Evolutionary conservation across 2,888 invertebrate species (phyloP), one percentile per base, ranked within the genome.

Genomic region (Phyllotreta cruciferae): DNA sequence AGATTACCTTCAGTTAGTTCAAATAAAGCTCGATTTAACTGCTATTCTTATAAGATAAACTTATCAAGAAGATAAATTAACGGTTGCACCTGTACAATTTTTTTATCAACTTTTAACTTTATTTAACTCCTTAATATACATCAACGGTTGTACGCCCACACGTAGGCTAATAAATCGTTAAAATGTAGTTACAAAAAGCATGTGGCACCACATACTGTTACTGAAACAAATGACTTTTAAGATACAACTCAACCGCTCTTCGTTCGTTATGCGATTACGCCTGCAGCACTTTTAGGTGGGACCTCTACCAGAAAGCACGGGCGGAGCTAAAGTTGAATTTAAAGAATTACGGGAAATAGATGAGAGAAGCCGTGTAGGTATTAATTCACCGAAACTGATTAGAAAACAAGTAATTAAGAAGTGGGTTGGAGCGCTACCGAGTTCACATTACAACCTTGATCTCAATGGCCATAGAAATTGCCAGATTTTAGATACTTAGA

Each of bases 151-250:
- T 52, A 52, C 52, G 52, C 52, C 52, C 38, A 52, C 52, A 52
- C 52, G 5, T 36, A 37, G 11, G 14, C 36, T 52, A 37, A 52
- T 52, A 52, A 52, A 52, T 52, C 10, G 37, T 52, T 37, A 11
- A 52, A 52, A 34, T 13, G 38, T 38, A 52, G 13, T 24, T 24
- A 24, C 24, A 24, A 52, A 52, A 52, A 52, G 52, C 52, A 52
- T 52, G 52, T 52, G 52, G 37, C 62, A 63, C 63, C 66, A 66
- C 63, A 61, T 64, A 64, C 66, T 50, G 66, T 52, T 66, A 56
- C 36, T 41, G 60, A 60, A 60, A 66, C 60, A 66, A 63, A 63
- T 57, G 66, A 63, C 57, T 53, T 41, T 44, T 42, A 11, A 61
- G 56, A 63, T 63, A 52, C 50, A 44, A 52, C 64, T 60, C 55